Evolutionary conservation across 2,888 invertebrate genomes (phyloP), one percentile per base, ranked within the genome.

Genomic region (Drosophila flavopinicola): DNA sequence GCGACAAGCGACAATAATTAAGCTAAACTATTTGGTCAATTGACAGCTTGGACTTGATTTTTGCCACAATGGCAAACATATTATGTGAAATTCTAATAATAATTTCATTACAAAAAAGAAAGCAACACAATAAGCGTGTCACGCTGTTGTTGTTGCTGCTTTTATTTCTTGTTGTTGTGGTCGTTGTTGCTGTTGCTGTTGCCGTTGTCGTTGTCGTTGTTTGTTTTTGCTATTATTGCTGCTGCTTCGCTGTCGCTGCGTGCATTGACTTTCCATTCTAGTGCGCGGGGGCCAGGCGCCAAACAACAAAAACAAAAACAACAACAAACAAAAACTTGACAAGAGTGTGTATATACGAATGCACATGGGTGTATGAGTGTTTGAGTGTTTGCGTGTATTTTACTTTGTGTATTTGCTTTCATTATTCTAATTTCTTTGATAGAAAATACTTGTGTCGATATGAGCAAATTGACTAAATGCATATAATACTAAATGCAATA

Each of bases 191-290:
- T 51, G 37, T 27, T 53, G 32, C n/a, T 47, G 49, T 53, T 64
- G 41, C 41, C 51, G 58, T 47, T 66, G 66, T 45, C 47, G 57
- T 60, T 61, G 82, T 44, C 33, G 68, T 78, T 61, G 78, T n/a
- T n/a, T n/a, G n/a, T n/a, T n/a, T n/a, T 13, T 47, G 49, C 35
- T 66, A 25, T 38, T 56, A 64, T 53, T 64, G 41, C 41, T 53
- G 58, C 44, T 66, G 66, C 72, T 65, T 45, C 47, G 57, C 63
- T 61, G 82, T 44, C 33, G 68, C 82, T 61, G 78, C 72, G 80
- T 83, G 75, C 84, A 79, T 80, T 80, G 80, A 80, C 84, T 83
- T 83, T 79, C 80, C 72, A 80, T 77, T 83, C 69, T 79, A 69
- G 60, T 48, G 35, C 33, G 44, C 11, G 49, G 45, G 29, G 24